phyloP scores from a whole-genome alignment of 2,797 vertebrate species.

The Poeciliopsis turneri region DNA sequence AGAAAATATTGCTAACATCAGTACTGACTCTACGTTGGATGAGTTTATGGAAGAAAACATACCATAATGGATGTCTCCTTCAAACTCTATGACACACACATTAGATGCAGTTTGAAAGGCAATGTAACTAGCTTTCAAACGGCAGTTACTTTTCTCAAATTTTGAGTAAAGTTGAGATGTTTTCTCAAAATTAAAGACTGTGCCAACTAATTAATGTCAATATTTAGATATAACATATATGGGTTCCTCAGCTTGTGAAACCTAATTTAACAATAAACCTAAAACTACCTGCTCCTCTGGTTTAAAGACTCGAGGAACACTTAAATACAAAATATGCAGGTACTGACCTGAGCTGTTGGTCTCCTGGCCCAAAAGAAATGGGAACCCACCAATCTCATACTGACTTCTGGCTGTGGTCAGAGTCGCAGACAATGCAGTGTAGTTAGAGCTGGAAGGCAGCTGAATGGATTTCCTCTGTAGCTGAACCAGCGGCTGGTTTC shows the following conservation, averaged over 20 bases:
- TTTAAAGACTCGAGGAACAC: neutral
- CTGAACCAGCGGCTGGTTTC: slow-evolving; percentile 92
- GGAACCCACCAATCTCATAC: slow-evolving; percentile 89
- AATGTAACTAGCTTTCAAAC: neutral
- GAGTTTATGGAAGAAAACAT: neutral
- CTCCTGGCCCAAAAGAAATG: slow-evolving; percentile 90
- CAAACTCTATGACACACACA: neutral
- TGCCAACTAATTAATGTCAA: neutral
- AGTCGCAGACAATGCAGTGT: slow-evolving; percentile 88
- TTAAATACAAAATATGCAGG: neutral
- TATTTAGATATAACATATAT: neutral
- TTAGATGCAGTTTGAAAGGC: neutral
- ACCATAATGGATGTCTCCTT: neutral
- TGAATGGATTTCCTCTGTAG: slow-evolving; percentile 90
- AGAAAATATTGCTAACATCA: neutral
- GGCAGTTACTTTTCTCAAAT: neutral
- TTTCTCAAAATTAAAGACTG: neutral
- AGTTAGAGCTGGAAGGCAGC: slow-evolving; percentile 86
- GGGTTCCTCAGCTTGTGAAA: neutral
- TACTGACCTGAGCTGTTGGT: slow-evolving; percentile 86
- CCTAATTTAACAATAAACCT: neutral
- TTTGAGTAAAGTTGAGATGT: too few relatives aligned
- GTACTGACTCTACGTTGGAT: neutral
- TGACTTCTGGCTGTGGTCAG: slow-evolving; percentile 90
- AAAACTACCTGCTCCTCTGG: neutral